A percentile compares a stretch with the other conserved stretches of the same genome.
phyloP scores from a whole-genome alignment of 2,797 vertebrate genomes.

The Silurus lanzhouensis region DNA sequence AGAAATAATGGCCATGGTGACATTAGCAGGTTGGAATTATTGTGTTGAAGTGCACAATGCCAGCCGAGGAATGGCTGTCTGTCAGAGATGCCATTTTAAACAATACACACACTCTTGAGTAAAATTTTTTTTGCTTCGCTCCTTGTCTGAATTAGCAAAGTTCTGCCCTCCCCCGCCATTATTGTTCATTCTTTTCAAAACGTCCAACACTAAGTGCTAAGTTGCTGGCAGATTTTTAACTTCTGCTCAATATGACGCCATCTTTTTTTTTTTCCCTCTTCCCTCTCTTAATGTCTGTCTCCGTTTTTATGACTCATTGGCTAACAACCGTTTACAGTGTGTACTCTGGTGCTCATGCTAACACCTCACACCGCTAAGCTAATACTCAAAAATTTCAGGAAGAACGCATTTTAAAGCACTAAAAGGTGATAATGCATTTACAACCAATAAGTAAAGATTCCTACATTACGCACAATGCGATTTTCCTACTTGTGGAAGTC shows the following conservation, averaged over 20 bases:
- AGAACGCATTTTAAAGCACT: background rate
- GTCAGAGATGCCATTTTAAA: slow-evolving; percentile 77
- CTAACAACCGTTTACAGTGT: background rate
- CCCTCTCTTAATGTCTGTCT: background rate
- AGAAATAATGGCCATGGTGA: slow-evolving; percentile 73
- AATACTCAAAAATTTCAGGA: background rate
- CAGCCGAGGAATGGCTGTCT: slow-evolving; percentile 71
- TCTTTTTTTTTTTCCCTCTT: background rate
- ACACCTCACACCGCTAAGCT: background rate
- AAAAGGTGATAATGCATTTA: background rate
- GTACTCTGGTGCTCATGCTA: background rate
- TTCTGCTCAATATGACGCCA: slow-evolving; percentile 48
- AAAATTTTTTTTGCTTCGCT: slow-evolving; percentile 39
- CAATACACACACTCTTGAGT: slow-evolving; percentile 73
- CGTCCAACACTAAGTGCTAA: slow-evolving; percentile 48
- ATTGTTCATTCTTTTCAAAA: slow-evolving; percentile 54
- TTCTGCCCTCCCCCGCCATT: slow-evolving; percentile 55
- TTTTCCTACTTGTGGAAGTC: background rate
- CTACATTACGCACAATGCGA: background rate
- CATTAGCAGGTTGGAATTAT: slow-evolving; percentile 81
- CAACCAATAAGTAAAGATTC: background rate
- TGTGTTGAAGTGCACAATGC: slow-evolving; percentile 79
- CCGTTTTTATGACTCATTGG: slow-evolving; percentile 22
- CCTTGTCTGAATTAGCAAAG: slow-evolving; percentile 70
- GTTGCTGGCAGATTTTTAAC: slow-evolving; percentile 52